These are phyloP conservation scores for Hemicordylus capensis DNA, from an alignment of 2,113 vertebrate genomes.

Conservation along the genomic window DNA sequence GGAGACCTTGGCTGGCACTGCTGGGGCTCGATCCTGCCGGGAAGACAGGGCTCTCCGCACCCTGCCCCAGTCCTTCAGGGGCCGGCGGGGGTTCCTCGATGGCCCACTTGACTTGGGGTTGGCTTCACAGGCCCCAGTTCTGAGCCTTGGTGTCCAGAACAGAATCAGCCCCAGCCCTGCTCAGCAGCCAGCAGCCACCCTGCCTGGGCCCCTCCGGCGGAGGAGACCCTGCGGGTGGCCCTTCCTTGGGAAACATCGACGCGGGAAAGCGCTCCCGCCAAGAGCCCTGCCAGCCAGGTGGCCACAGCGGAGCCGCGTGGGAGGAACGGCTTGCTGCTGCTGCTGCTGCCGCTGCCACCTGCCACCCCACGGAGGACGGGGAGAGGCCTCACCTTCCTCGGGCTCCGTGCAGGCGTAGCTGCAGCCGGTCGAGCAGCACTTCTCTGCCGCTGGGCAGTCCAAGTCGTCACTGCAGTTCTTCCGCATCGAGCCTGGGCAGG, in stretches of 20 bases:
- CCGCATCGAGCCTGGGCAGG: not conserved
- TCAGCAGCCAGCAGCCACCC: too few relatives aligned
- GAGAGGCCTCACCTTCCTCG: not conserved
- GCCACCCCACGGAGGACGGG: not conserved
- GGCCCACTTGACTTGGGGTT: too few relatives aligned
- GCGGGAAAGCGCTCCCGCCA: not conserved
- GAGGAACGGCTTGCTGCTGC: too few relatives aligned
- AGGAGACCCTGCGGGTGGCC: too few relatives aligned
- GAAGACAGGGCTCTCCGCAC: not conserved
- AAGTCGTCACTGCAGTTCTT: not conserved
- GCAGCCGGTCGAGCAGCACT: constrained; percentile 21
- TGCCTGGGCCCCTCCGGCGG: too few relatives aligned
- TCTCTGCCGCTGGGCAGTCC: not conserved
- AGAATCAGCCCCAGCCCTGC: not conserved
- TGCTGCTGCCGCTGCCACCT: too few relatives aligned
- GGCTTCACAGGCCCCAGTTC: not conserved
- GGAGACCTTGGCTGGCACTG: not conserved
- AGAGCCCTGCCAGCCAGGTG: not conserved
- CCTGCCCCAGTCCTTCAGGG: not conserved
- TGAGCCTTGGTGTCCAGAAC: too few relatives aligned
- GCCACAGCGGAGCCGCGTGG: too few relatives aligned
- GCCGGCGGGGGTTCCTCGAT: not conserved
- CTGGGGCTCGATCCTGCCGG: not conserved
- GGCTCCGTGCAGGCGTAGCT: not conserved
- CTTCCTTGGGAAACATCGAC: too few relatives aligned